Conservation (phyloP, 2,113 vertebrate species). For the Lophura nycthemera region DNA sequence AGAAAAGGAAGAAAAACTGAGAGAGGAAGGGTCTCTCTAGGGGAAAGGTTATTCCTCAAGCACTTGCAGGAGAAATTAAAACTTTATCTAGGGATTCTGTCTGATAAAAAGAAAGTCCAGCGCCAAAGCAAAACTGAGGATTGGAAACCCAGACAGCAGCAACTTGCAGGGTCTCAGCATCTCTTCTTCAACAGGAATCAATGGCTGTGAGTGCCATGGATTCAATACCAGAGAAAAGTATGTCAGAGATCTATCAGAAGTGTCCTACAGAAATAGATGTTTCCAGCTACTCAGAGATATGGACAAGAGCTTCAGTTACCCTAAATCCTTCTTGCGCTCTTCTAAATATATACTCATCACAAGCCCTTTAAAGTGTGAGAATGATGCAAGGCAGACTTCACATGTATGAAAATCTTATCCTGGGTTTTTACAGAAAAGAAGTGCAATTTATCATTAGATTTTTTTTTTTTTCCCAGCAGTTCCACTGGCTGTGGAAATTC, state of each 20-base stretch:
- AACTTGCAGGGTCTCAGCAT: neutral
- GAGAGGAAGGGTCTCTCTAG: neutral
- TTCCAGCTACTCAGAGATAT: constrained; percentile 23
- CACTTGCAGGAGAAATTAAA: neutral
- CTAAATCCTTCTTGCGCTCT: constrained; percentile 8
- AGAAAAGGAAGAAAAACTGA: neutral
- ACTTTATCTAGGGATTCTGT: neutral
- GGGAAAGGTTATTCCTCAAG: neutral
- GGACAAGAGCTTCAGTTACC: constrained; percentile 28
- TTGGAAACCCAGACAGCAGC: neutral
- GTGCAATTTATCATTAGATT: neutral
- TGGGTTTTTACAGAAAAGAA: constrained; percentile 26
- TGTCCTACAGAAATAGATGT: constrained; percentile 30
- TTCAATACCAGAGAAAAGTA: neutral
- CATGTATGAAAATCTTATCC: neutral
- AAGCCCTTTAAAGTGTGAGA: constrained; percentile 18
- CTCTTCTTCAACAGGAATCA: neutral
- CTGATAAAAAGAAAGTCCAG: neutral
- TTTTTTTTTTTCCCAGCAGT: neutral
- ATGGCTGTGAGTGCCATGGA: neutral
- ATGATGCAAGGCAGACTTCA: constrained; percentile 21
- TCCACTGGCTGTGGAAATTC: neutral
- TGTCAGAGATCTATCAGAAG: constrained; percentile 5
- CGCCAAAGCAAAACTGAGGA: neutral
- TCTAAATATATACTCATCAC: constrained; percentile 28